A percentile compares a stretch with the other conserved stretches of the same genome.
Evolutionary conservation across 2,888 invertebrate genomes (phyloP).

Genomic region (Aleiodes leptofemur): DNA sequence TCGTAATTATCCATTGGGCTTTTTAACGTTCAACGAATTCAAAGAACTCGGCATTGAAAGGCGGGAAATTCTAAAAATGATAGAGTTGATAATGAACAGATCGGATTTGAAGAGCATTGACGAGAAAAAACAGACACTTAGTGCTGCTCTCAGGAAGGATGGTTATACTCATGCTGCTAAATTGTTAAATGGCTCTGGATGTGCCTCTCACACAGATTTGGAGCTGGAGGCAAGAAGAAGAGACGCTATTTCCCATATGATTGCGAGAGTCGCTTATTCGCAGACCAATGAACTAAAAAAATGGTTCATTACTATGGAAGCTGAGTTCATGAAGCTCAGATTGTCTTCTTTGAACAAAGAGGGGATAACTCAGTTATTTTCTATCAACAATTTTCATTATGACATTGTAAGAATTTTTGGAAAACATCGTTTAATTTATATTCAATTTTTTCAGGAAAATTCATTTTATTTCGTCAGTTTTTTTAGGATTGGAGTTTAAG

Average conservation of each 20-base stretch:
- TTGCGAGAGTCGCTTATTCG: slow-evolving; percentile 93
- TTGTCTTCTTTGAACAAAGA: slow-evolving; percentile 82
- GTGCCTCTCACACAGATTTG: slow-evolving; percentile 77
- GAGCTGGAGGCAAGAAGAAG: slow-evolving; percentile 83
- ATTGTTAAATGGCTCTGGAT: slow-evolving; percentile 79
- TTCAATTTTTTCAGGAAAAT: too few relatives aligned
- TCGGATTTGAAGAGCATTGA: slow-evolving; percentile 80
- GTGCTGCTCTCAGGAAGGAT: slow-evolving; percentile 81
- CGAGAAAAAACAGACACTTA: slow-evolving; percentile 82
- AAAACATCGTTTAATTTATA: not conserved
- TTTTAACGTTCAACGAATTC: slow-evolving; percentile 88
- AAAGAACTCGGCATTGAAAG: slow-evolving; percentile 91
- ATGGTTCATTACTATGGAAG: slow-evolving; percentile 93
- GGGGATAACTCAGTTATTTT: slow-evolving; percentile 81
- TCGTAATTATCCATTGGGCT: slow-evolving; percentile 83
- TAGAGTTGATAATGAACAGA: slow-evolving; percentile 81
- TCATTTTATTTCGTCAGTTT: too few relatives aligned
- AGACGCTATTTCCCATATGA: slow-evolving; percentile 96
- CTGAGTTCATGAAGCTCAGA: slow-evolving; percentile 91
- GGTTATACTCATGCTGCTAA: slow-evolving; percentile 82
- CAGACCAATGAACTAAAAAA: slow-evolving; percentile 88
- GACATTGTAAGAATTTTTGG: slow-evolving; percentile 72
- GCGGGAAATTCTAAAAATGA: slow-evolving; percentile 84
- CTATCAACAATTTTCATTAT: slow-evolving; percentile 82
- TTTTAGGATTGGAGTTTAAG: too few relatives aligned